Conservation (phyloP, 2,797 vertebrate species). For the Carcharodon carcharias region DNA sequence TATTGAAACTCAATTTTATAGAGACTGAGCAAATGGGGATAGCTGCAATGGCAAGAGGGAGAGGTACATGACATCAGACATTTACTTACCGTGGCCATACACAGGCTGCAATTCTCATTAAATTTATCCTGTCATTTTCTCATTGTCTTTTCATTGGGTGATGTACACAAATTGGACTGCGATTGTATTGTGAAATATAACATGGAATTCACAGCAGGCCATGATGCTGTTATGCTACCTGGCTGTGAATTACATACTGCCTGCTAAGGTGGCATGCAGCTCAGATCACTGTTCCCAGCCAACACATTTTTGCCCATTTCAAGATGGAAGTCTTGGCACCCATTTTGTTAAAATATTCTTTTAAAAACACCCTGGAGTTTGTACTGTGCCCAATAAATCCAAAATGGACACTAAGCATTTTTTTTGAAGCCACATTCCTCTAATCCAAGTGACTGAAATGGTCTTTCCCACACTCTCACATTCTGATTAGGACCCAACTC, state of each 20-base stretch:
- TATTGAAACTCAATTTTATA: too few relatives aligned
- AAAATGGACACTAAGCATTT: not conserved
- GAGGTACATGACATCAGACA: not conserved
- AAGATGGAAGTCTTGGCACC: not conserved
- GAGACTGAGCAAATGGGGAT: not conserved
- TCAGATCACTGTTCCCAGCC: not conserved
- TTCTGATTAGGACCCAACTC: not conserved
- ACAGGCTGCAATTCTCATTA: not conserved
- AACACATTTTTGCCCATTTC: not conserved
- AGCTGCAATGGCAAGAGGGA: not conserved
- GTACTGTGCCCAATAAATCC: not conserved
- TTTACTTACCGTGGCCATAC: not conserved
- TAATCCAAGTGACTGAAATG: not conserved
- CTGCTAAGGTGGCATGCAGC: not conserved
- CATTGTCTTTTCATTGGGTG: not conserved
- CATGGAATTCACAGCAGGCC: not conserved
- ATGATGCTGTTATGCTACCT: not conserved
- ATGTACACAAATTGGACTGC: not conserved
- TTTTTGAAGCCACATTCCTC: not conserved
- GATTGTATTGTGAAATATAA: not conserved
- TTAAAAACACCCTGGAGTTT: not conserved
- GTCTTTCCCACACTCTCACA: not conserved
- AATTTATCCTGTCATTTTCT: not conserved
- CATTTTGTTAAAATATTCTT: constrained; percentile 1
- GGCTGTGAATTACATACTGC: not conserved